Evolutionary conservation across 2,888 invertebrate genomes (phyloP).

Genomic region (Chymomyza caudatula): DNA sequence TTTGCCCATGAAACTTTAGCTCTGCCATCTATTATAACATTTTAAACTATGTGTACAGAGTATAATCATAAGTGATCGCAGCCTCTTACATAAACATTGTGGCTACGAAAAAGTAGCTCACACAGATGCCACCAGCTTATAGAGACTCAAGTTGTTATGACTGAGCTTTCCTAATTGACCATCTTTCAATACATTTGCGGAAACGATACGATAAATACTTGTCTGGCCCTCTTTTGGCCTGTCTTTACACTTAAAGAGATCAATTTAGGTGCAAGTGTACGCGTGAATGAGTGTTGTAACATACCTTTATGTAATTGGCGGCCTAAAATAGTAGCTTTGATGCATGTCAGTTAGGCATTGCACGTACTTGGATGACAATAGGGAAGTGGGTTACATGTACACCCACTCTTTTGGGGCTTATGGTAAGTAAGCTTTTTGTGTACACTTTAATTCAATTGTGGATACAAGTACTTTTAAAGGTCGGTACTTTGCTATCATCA

Average conservation of each 20-base stretch:
- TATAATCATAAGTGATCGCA: not conserved
- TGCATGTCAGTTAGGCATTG: not conserved
- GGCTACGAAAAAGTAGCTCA: not conserved
- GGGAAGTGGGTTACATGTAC: not conserved
- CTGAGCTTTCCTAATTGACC: not conserved
- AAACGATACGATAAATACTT: not conserved
- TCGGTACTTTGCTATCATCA: too few relatives aligned
- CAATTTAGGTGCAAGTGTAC: not conserved
- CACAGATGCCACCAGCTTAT: not conserved
- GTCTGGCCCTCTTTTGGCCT: not conserved
- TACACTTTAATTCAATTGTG: too few relatives aligned
- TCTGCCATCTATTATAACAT: too few relatives aligned
- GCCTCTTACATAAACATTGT: not conserved
- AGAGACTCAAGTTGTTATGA: not conserved
- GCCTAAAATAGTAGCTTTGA: not conserved
- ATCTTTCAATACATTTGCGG: not conserved
- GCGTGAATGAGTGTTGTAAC: not conserved
- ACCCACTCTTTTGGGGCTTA: not conserved
- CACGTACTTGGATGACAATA: not conserved
- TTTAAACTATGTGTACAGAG: not conserved
- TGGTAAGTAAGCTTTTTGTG: not conserved
- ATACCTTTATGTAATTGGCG: not conserved
- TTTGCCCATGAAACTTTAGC: too few relatives aligned
- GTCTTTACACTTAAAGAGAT: not conserved
- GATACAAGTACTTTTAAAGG: too few relatives aligned